Evolutionary conservation across 2,113 vertebrate genomes (phyloP).

Genomic region (Syngnathoides biaculeatus): DNA sequence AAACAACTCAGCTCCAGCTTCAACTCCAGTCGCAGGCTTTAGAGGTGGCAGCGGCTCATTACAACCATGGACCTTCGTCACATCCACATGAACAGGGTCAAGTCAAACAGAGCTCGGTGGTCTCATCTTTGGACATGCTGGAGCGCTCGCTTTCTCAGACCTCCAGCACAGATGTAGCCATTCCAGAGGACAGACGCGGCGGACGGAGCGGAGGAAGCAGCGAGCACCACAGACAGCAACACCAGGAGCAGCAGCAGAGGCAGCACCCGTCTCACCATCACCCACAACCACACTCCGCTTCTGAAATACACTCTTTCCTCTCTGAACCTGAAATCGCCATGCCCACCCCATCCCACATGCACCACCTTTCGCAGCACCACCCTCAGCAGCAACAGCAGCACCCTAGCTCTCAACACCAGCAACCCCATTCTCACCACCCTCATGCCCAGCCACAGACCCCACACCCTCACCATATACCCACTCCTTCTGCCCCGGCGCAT

Average conservation of each 20-base stretch:
- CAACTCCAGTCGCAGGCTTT: slow-evolving; percentile 82
- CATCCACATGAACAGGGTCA: slow-evolving; percentile 72
- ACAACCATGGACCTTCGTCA: slow-evolving; percentile 71
- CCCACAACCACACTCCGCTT: slow-evolving; percentile 63
- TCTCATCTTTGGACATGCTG: slow-evolving; percentile 77
- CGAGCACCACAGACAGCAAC: slow-evolving; percentile 64
- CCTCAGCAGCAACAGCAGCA: slow-evolving; percentile 65
- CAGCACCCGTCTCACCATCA: slow-evolving; percentile 70
- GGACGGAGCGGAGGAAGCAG: slow-evolving; percentile 49
- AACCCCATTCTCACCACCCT: slow-evolving; percentile 64
- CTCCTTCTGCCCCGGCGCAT: slow-evolving; percentile 54
- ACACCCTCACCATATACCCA: slow-evolving; percentile 67
- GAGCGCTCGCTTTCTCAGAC: slow-evolving; percentile 76
- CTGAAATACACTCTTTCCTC: slow-evolving; percentile 76
- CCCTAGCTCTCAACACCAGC: slow-evolving; percentile 66
- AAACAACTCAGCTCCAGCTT: slow-evolving; percentile 81
- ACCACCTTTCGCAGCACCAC: slow-evolving; percentile 73
- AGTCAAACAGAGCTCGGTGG: slow-evolving; percentile 75
- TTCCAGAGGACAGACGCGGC: slow-evolving; percentile 58
- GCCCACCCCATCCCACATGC: slow-evolving; percentile 68
- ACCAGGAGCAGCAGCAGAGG: slow-evolving; percentile 67
- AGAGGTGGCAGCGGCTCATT: slow-evolving; percentile 79
- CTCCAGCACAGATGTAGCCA: slow-evolving; percentile 60
- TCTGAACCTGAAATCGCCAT: slow-evolving; percentile 72
- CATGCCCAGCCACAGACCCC: slow-evolving; percentile 57